Evolutionary conservation across 2,797 vertebrate genomes (phyloP).

Genomic region (Columba guinea): DNA sequence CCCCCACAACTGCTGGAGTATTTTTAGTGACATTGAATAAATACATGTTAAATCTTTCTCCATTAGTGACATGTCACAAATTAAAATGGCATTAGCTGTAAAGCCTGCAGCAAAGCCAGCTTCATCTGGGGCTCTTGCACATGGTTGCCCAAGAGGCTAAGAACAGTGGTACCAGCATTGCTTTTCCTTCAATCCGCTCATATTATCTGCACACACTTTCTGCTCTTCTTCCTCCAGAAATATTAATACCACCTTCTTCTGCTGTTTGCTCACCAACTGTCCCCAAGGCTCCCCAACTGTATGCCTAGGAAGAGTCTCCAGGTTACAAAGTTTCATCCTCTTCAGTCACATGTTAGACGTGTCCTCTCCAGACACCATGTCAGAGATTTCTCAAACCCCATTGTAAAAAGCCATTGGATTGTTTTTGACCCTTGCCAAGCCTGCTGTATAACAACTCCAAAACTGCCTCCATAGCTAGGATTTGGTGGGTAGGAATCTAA

Average conservation of each 20-base stretch:
- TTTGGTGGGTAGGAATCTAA: background rate
- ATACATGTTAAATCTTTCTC: conserved; percentile 25
- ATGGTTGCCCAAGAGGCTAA: background rate
- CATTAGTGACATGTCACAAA: conserved; percentile 23
- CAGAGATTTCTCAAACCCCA: background rate
- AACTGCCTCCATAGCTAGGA: background rate
- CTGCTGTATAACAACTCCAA: background rate
- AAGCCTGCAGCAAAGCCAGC: conserved; percentile 28
- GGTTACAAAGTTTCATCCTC: background rate
- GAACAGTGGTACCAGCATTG: background rate
- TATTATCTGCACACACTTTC: background rate
- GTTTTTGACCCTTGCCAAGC: background rate
- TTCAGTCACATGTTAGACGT: background rate
- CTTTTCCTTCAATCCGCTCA: background rate
- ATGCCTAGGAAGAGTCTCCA: background rate
- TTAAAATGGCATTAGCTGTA: conserved; percentile 42
- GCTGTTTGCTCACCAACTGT: background rate
- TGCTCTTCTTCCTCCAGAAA: background rate
- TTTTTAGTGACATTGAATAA: conserved; percentile 49
- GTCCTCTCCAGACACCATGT: background rate
- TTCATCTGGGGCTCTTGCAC: background rate
- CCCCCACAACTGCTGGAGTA: background rate
- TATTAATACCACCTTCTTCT: background rate
- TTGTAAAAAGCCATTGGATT: background rate
- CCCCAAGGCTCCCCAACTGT: background rate